phyloP scores from a whole-genome alignment of 2,113 vertebrate genomes.

The Urocolius indicus region DNA sequence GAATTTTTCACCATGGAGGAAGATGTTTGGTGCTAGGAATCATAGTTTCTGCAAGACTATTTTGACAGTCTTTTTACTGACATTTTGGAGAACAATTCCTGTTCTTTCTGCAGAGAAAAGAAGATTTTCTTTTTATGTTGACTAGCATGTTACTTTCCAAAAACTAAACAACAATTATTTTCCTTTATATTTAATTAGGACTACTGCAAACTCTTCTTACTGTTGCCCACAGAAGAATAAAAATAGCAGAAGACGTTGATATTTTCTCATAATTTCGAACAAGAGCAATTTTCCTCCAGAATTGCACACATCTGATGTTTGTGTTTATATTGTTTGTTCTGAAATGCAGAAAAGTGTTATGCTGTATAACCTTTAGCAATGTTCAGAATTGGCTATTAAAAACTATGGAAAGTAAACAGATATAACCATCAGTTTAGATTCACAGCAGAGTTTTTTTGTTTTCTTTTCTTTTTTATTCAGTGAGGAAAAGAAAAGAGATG shows the following conservation, averaged over 20 bases:
- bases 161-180: neutral
- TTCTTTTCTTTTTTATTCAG: constrained; percentile 67
- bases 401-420: neutral
- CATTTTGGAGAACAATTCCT: neutral
- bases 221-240: neutral
- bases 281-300: neutral
- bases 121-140: neutral
- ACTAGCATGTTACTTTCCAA: neutral
- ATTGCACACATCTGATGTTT: neutral
- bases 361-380: neutral
- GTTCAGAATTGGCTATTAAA: neutral
- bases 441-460: neutral
- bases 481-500: constrained; percentile 74
- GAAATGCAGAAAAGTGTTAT: neutral
- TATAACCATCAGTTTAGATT: neutral
- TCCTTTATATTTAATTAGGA: neutral
- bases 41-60: neutral
- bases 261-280: neutral
- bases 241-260: neutral
- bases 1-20: neutral
- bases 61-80: neutral
- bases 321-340: neutral
- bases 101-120: neutral
- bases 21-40: neutral
- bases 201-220: neutral